Evolutionary conservation across 2,797 vertebrate genomes (phyloP), one percentile per base, ranked within the genome.

Genomic region (Novumbra hubbsi): DNA sequence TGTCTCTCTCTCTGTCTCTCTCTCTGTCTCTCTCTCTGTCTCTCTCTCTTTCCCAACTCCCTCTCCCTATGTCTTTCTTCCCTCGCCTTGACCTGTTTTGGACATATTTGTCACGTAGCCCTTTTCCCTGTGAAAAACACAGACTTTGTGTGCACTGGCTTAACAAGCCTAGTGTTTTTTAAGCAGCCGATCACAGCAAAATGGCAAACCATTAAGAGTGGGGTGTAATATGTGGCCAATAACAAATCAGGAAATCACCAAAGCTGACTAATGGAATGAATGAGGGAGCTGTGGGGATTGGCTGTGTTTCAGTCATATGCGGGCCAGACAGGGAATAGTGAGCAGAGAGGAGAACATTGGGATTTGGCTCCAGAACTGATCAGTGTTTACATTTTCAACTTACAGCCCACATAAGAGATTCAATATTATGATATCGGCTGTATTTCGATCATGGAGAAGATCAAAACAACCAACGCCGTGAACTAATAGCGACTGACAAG

Each of bases 281-380:
- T 83, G 76, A 84, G 71, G 70, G 67, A 80, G 83, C 85, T 83
- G 76, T 77, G 70, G 57, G 32, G 21, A 48, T 64, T 74, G 62
- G 76, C 34, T 21, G 27, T 27, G 12, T 30, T 4, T 52, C 75
- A 80, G 74, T 86, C 63, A 14, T 34, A 60, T 79, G 81, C 73
- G 66, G 83, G 60, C 86, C 91, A 91, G 90, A 90, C 89, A 88
- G 91, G 80, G 72, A 14, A 6, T 76, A 80, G 9, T 74, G 81
- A 76, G 91, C 88, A 88, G 78, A 85, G 57, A 81, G 84, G 87
- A 76, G 85, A 90, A 90, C 89, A 88, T 81, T 90, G 76, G 87
- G 86, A 75, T 65, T n/a, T 41, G 34, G 15, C 63, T 49, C 4
- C 72, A 68, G 75, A 81, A 85, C 86, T 65, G 69, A 86, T 86